These are phyloP conservation scores for Leucophora obtusa DNA, from an alignment of 2,888 invertebrate genomes.

Conservation along the genomic window DNA sequence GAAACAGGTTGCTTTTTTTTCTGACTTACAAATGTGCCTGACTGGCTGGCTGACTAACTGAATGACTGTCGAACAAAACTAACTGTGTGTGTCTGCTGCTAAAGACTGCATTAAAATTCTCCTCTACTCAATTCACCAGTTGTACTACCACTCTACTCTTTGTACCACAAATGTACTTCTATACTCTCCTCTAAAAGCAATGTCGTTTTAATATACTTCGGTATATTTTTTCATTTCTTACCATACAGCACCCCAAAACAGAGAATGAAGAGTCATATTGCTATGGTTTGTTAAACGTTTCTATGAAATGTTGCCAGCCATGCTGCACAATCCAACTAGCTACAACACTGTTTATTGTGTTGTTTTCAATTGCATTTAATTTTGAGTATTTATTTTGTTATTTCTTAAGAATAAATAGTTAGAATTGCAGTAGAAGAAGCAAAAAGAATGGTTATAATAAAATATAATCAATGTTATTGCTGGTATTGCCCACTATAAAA, in stretches of 20 bases:
- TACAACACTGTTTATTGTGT: not conserved
- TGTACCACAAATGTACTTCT: not conserved
- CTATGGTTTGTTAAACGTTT: conserved; percentile 59
- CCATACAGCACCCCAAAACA: conserved; percentile 29
- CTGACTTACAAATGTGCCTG: conserved; percentile 48
- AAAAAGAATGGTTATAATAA: not conserved
- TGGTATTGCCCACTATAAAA: conserved; percentile 22
- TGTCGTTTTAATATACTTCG: conserved; percentile 52
- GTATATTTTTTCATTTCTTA: conserved; percentile 3
- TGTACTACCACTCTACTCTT: not conserved
- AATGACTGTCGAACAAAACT: conserved; percentile 34
- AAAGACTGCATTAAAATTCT: conserved; percentile 58
- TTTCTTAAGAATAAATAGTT: conserved; percentile 53
- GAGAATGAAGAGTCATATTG: conserved; percentile 38
- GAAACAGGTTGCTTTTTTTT: conserved; percentile 76
- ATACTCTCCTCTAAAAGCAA: not conserved
- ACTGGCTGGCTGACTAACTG: conserved; percentile 47
- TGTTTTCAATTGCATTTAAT: conserved; percentile 47
- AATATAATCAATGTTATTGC: conserved; percentile 38
- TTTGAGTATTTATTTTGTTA: conserved; percentile 18
- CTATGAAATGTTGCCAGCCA: conserved; percentile 51
- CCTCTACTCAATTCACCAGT: conserved; percentile 29
- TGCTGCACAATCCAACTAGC: not conserved
- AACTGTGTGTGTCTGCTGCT: conserved; percentile 33
- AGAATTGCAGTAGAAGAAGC: conserved; percentile 44